Base-by-base conservation (phyloP, 2,113 vertebrate genomes). In the Archocentrus centrarchus region DNA sequence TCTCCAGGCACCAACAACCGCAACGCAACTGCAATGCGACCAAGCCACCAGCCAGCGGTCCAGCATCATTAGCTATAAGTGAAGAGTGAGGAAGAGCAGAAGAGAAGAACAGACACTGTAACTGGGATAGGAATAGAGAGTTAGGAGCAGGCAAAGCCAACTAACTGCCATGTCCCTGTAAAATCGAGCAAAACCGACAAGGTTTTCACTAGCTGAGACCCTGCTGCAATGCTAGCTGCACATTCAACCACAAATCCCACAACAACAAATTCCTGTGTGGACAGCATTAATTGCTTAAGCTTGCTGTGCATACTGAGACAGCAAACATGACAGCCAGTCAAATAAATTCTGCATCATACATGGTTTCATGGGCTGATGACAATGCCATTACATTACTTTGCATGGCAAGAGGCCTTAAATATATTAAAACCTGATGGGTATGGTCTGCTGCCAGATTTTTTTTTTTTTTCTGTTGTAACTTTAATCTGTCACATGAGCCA, bases 401-500 rank as follows among this genome's bases (percentile, higher is more conserved):
- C 88, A 82, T 85, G 61, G 79, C 83, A 80, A 82, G 20, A 86
- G 75, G 78, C 39, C 62, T 70, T 61, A 62, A 68, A 35, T 85
- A 76, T 76, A 92, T 93, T 88, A 86, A 86, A 83, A 83, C 90
- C 85, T 84, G 84, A 83, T 86, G 84, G 78, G 86, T 90, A 85
- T 75, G 89, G 82, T 92, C 81, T 58, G 55, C 66, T 88, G 87
- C 85, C 83, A 81, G 60, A 81, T 86, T 86, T 81, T 80, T 80
- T 82, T 75, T 37, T 78, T 37, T 78, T 80, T 82, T 77, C 76
- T 64, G 53, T 50, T 78, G 77, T 85, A 80, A 86, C 37, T 62
- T 30, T 81, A 91, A 93, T 92, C 89, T 80, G 75, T 88, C 77
- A 84, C 87, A 88, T 89, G 83, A 93, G 88, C 92, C 93, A 93